Base-by-base conservation (phyloP, 2,113 vertebrate genomes). In the Eubucco bourcierii region DNA sequence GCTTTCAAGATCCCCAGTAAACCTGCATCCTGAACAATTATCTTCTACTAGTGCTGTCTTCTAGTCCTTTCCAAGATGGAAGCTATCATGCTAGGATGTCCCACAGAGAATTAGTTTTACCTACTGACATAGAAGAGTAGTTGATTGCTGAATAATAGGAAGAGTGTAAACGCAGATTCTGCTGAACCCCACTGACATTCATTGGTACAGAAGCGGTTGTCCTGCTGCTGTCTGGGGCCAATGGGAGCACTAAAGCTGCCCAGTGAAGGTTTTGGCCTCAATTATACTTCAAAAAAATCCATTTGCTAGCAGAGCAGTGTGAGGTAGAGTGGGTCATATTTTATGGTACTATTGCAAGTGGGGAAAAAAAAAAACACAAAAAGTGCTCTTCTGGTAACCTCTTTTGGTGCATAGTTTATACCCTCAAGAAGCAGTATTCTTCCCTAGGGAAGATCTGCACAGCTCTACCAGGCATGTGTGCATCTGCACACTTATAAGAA, bases 321-420 rank as follows among this genome's bases (percentile, higher is more conserved):
- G 0, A 52, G 9, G 46, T n/a, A n/a, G 19, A 53, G 23, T 10
- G 8, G 21, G 4, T 15, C 3, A 0, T 3, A 13, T 86, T 90
- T 73, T 39, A 27, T 66, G 10, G 39, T 73, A 74, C 2, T 0
- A 46, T 60, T 58, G 8, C 52, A 85, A 68, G 50, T 53, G 60
- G n/a, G 25, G 41, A 52, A 81, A 72, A 39, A 46, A 33, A 47
- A 50, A 23, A 50, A 28, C 13, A 37, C 44, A 24, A 44, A 67
- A 84, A 25, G 4, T 8, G 14, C 21, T 71, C 71, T 88, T 78
- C 24, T n/a, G n/a, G 5, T 15, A 27, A 29, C 34, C 39, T 50
- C 41, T 80, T 84, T 66, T 13, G 24, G n/a, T 80, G n/a, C n/a
- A n/a, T 28, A 63, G 70, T 76, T 80, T 75, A 33, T 46, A 70